Percentiles rank a stretch among this genome's conserved stretches.
These are phyloP conservation scores for Heterohyrax brucei DNA, from an alignment of 2,797 vertebrate species.

Conservation along the genomic window DNA sequence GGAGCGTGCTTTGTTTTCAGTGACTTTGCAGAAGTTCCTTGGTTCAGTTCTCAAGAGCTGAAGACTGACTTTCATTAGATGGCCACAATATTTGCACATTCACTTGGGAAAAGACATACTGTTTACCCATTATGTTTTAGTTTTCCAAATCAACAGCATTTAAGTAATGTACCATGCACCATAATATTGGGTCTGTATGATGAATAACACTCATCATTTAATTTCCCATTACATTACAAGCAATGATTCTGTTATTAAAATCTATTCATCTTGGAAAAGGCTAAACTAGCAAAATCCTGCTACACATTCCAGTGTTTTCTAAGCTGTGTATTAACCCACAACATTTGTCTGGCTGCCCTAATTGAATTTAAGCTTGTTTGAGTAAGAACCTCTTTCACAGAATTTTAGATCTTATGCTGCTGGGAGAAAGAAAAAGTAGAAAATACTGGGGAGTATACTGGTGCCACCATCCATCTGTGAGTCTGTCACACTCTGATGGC, in stretches of 20 bases:
- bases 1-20: not conserved
- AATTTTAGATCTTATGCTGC: slow-evolving; percentile 22
- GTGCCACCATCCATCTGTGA: not conserved
- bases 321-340: slow-evolving; percentile 49
- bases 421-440: slow-evolving; percentile 18
- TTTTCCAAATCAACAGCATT: slow-evolving; percentile 71
- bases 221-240: not conserved
- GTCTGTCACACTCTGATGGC: not conserved
- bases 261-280: slow-evolving; percentile 64
- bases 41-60: slow-evolving; percentile 54
- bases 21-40: not conserved
- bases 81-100: slow-evolving; percentile 4
- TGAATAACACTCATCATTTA: slow-evolving; percentile 42
- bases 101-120: not conserved
- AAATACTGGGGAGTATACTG: not conserved
- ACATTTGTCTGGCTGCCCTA: slow-evolving; percentile 32
- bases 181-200: slow-evolving; percentile 59
- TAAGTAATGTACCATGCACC: slow-evolving; percentile 57
- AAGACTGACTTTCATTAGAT: slow-evolving; percentile 60
- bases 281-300: slow-evolving; percentile 66
- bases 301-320: slow-evolving; percentile 46
- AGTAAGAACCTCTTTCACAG: not conserved
- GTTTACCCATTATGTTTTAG: slow-evolving; percentile 57
- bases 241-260: slow-evolving; percentile 69
- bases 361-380: slow-evolving; percentile 71